Conservation (phyloP, 2,797 vertebrate species). For the Macropus fuliginosus region DNA sequence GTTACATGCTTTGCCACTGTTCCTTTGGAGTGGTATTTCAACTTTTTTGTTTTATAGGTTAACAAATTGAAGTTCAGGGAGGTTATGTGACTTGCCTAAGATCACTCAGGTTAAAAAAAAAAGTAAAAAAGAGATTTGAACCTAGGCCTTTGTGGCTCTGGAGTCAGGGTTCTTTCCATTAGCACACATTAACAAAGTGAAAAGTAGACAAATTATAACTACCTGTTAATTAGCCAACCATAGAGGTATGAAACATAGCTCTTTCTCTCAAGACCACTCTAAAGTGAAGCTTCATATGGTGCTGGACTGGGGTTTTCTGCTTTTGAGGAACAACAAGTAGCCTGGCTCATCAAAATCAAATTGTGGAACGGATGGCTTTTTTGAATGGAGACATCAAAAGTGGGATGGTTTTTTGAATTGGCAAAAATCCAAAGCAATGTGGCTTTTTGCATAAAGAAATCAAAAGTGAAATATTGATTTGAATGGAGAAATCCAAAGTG, state of each 20-base stretch:
- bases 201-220: background rate
- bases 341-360: background rate
- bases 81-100: background rate
- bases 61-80: background rate
- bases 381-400: background rate
- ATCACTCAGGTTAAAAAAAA: too few species aligned
- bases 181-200: background rate
- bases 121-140: background rate
- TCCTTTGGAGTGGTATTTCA: background rate
- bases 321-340: background rate
- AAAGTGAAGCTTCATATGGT: background rate
- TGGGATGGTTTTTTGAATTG: background rate
- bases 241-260: background rate
- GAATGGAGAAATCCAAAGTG: background rate
- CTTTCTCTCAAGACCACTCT: background rate
- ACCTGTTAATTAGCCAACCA: background rate
- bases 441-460: background rate
- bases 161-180: background rate
- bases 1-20: background rate
- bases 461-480: background rate
- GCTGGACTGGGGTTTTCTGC: background rate
- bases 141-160: background rate
- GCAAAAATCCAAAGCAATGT: background rate
- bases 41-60: background rate
- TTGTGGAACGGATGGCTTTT: background rate